A percentile compares a stretch with the other conserved stretches of the same genome.
Evolutionary conservation across 2,113 vertebrate genomes (phyloP).

Genomic region (Tupaia chinensis): DNA sequence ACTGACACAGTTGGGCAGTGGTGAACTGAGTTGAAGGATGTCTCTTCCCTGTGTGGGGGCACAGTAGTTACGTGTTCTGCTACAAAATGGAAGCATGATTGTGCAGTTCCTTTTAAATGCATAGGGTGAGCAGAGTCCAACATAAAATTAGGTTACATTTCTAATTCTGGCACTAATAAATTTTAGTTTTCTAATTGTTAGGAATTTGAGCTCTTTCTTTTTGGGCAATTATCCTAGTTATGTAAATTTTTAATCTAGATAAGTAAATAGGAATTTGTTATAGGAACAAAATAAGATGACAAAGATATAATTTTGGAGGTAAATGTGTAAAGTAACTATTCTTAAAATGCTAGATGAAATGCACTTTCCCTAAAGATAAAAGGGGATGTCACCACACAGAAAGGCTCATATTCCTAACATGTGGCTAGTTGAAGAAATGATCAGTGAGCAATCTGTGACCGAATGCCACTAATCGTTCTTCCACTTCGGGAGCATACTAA

Average conservation of each 20-base stretch:
- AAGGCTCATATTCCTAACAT: accelerated
- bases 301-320: not conserved
- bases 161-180: not conserved
- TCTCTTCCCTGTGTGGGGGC: not conserved
- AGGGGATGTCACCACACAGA: not conserved
- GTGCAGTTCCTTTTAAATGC: not conserved
- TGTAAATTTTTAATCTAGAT: not conserved
- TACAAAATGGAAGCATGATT: not conserved
- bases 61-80: too few species aligned
- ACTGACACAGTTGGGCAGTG: too few species aligned
- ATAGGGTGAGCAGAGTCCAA: not conserved
- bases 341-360: not conserved
- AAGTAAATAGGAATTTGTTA: not conserved
- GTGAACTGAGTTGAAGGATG: not conserved
- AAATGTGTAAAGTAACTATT: not conserved
- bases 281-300: not conserved
- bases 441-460: not conserved
- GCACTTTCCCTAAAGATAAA: not conserved
- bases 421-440: not conserved
- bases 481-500: not conserved
- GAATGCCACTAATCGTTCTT: not conserved
- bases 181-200: not conserved
- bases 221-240: not conserved
- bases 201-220: not conserved
- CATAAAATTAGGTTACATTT: not conserved